A percentile compares a stretch with the other conserved stretches of the same genome.
phyloP scores from a whole-genome alignment of 2,888 invertebrate genomes.

The Apotomis betuletana region DNA sequence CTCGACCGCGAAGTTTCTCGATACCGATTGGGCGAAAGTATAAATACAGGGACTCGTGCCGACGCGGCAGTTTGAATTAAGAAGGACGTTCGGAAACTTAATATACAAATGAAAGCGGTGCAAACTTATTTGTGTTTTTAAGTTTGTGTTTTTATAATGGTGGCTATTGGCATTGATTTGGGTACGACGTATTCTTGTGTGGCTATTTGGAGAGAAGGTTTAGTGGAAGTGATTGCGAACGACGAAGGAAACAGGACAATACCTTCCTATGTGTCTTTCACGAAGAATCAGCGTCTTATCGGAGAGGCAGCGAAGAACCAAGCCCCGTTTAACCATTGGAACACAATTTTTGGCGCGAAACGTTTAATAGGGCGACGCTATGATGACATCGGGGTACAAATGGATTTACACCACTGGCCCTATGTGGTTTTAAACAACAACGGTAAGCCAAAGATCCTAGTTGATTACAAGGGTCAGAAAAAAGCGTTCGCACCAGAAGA shows the following conservation, averaged over 20 bases:
- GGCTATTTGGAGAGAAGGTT: constrained; percentile 65
- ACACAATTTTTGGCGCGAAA: constrained; percentile 69
- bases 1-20: constrained; percentile 59
- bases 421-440: constrained; percentile 61
- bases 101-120: not conserved
- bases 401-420: constrained; percentile 65
- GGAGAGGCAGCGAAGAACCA: constrained; percentile 70
- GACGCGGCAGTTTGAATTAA: constrained; percentile 48
- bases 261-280: constrained; percentile 70
- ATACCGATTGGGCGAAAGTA: constrained; percentile 59
- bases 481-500: constrained; percentile 66
- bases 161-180: constrained; percentile 70
- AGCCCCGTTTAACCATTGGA: constrained; percentile 60
- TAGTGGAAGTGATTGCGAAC: constrained; percentile 67
- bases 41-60: constrained; percentile 58
- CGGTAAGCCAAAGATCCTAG: constrained; percentile 66
- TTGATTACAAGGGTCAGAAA: constrained; percentile 59
- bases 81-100: constrained; percentile 29
- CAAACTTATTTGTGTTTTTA: constrained; percentile 16
- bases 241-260: constrained; percentile 66
- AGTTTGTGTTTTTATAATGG: constrained; percentile 56
- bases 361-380: constrained; percentile 65
- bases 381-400: constrained; percentile 66
- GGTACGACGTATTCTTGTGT: constrained; percentile 69
- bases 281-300: constrained; percentile 59